Base-by-base conservation (phyloP, 2,888 invertebrate species). In the Dorcus hopei region DNA sequence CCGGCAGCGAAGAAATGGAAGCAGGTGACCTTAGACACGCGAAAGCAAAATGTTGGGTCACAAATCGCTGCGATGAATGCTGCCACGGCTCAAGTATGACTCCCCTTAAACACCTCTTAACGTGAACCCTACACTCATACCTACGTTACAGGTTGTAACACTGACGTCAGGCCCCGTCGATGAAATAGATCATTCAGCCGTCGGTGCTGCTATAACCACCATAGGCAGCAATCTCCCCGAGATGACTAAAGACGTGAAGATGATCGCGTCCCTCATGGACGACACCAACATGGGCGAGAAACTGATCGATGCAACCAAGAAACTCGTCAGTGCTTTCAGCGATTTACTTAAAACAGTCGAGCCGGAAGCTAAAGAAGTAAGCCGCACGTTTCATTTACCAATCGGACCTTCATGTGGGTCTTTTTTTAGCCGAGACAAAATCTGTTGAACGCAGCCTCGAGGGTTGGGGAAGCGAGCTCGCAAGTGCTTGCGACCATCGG, bases 61-160 rank as follows among this genome's bases (percentile, higher is more conserved):
- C 95, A 98, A 79, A 91, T 99, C 70, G 97, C 97, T 4, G 97
- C 97, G 58, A 98, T 99, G 97, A 98, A 95, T 80, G 98, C 98
- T 0, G 98, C 98, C 56, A 99, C 98, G 0, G 99, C 99, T 7
- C 96, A 97, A 79, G 93, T 97, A 51, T 92, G 11, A 9, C 8
- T 6, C 26, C 26, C 26, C 6, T 6, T 6, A 2, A 19, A 33
- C 3, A 14, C 14, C 14, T 6, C 14, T 11, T 41, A 1, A 1
- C 7, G 1, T 8, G 2, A 9, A 7, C n/a, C 2, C 4, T 9
- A 41, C 41, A 41, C n/a, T 11, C 11, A 5, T 41, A 7, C 7
- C 3, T 41, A 38, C 39, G 42, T 47, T 56, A 49, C 57, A 72
- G 71, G 78, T 75, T 2, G 79, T 79, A 0, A 78, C 78, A 8